Evolutionary conservation across 2,797 vertebrate genomes (phyloP).

Genomic region (Poecilia picta): DNA sequence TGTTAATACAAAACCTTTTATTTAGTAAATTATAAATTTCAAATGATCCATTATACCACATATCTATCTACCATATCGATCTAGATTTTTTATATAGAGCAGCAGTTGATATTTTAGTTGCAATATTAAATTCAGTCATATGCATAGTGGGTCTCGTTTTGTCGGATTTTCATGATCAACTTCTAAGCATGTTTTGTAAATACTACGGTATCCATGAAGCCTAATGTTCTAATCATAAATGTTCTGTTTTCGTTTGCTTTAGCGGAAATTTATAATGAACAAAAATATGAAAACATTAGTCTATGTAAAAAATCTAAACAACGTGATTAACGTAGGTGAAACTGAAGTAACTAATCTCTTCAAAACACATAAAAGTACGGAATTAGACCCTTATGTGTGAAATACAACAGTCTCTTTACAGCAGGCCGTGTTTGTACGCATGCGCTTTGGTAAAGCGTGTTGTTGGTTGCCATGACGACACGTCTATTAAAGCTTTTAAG

Average conservation of each 20-base stretch:
- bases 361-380: not conserved
- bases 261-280: not conserved
- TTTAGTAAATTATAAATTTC: not conserved
- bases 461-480: conserved; percentile 81
- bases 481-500: conserved; percentile 66
- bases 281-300: not conserved
- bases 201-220: not conserved
- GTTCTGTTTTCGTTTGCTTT: not conserved
- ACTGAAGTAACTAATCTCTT: not conserved
- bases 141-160: not conserved
- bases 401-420: not conserved
- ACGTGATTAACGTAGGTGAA: not conserved
- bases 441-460: conserved; percentile 73
- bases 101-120: not conserved
- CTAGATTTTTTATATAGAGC: too few relatives aligned
- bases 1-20: not conserved
- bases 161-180: not conserved
- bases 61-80: not conserved
- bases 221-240: not conserved
- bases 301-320: not conserved
- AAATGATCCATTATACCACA: not conserved
- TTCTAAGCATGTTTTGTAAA: not conserved
- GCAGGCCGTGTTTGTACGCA: conserved; percentile 46
- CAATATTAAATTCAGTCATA: not conserved
- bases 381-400: not conserved